These are phyloP conservation scores for Copidosoma floridanum DNA, from an alignment of 1,140 invertebrate species.

Conservation along the genomic window DNA sequence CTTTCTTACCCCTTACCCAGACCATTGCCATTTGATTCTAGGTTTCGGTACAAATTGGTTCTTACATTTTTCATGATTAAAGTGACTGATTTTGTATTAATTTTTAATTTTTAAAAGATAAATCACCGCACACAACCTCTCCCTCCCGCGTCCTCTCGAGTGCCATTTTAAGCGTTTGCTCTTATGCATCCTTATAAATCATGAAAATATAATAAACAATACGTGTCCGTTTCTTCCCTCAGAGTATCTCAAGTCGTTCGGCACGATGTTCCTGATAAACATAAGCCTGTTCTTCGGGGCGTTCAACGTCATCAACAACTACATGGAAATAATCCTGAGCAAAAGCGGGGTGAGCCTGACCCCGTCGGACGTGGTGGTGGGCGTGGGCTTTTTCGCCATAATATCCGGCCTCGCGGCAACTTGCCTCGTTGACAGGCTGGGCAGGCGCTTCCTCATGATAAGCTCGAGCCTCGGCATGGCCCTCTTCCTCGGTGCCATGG, in stretches of 20 bases:
- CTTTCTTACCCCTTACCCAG: too few species aligned
- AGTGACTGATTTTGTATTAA: too few species aligned
- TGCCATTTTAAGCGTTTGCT: background rate
- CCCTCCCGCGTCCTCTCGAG: too few species aligned
- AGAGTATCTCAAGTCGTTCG: conserved; percentile 38
- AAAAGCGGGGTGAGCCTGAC: conserved; percentile 36
- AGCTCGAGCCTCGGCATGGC: conserved; percentile 40
- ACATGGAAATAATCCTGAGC: conserved; percentile 49
- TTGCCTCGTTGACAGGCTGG: conserved; percentile 47
- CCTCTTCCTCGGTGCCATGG: conserved; percentile 42
- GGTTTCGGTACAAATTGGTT: too few species aligned
- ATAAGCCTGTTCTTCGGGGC: conserved; percentile 43
- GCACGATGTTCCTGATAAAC: conserved; percentile 41
- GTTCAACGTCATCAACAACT: conserved; percentile 43
- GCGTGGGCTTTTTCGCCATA: conserved; percentile 40
- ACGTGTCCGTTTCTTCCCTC: conserved; percentile 21
- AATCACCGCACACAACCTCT: too few species aligned
- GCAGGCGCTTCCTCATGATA: conserved; percentile 42
- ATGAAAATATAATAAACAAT: background rate
- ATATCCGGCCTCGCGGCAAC: conserved; percentile 39
- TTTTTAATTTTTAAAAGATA: too few species aligned
- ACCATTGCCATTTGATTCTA: too few species aligned
- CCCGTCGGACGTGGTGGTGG: conserved; percentile 45
- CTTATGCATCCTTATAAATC: background rate
- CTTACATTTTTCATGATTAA: too few species aligned